Conservation (phyloP, 2,113 vertebrate genomes). For the Cyprinodon brontotheroides region DNA sequence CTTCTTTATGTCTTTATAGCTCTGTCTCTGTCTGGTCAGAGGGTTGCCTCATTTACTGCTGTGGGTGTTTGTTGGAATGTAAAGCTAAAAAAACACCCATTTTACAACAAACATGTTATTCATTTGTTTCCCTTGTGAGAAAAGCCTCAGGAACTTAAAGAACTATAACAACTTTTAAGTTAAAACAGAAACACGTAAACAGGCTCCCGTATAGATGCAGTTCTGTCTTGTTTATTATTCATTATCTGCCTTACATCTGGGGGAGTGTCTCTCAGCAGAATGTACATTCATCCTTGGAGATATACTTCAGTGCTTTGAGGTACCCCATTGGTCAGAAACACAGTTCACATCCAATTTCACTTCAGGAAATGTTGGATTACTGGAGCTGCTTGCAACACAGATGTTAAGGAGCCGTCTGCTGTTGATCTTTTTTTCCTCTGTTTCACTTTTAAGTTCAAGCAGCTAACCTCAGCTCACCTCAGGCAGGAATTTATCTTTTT, state of each 20-base stretch:
- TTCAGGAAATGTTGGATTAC: constrained; percentile 21
- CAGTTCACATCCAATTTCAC: constrained; percentile 20
- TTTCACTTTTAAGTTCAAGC: neutral
- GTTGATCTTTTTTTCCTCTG: constrained; percentile 7
- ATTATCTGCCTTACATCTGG: constrained; percentile 9
- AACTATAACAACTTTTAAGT: neutral
- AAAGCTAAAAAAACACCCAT: constrained; percentile 31
- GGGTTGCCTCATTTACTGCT: constrained; percentile 37
- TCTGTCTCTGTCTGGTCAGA: constrained; percentile 25
- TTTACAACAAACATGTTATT: constrained; percentile 52
- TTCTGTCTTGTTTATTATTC: constrained; percentile 27
- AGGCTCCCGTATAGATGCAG: constrained; percentile 12
- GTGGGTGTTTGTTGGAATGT: constrained; percentile 53
- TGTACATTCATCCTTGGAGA: constrained; percentile 1
- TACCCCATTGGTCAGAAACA: constrained; percentile 19
- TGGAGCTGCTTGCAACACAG: neutral
- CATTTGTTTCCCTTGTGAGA: constrained; percentile 30
- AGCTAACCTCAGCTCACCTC: constrained; percentile 57
- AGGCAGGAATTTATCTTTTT: constrained; percentile 40
- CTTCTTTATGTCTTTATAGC: constrained; percentile 38
- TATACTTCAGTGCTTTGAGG: constrained; percentile 12
- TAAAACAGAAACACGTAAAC: constrained; percentile 38
- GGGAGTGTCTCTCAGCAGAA: constrained; percentile 2
- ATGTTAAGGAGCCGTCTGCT: constrained; percentile 17
- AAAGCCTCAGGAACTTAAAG: constrained; percentile 24